phyloP scores from a whole-genome alignment of 2,797 vertebrate species.

The Sternotherus odoratus region DNA sequence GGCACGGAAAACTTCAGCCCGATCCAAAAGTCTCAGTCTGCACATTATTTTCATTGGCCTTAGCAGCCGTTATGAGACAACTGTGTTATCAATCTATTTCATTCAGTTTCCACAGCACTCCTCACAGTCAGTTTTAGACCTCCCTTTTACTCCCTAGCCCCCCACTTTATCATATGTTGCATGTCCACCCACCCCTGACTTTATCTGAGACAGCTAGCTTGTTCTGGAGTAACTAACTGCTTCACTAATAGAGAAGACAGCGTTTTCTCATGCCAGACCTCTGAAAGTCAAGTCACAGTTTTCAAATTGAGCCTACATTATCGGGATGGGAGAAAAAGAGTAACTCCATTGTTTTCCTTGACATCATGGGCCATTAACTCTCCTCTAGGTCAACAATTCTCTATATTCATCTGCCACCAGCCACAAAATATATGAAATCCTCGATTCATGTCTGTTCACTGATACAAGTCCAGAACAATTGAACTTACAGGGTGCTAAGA shows the following conservation, averaged over 20 bases:
- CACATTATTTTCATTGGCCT: neutral
- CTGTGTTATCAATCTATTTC: neutral
- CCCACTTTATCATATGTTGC: neutral
- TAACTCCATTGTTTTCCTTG: neutral
- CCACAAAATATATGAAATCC: neutral
- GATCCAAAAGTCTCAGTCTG: neutral
- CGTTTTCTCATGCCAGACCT: neutral
- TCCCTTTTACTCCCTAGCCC: neutral
- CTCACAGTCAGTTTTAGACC: neutral
- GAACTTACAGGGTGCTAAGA: neutral
- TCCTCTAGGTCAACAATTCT: neutral
- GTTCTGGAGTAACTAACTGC: neutral
- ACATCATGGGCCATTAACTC: neutral
- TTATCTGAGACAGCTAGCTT: slow-evolving; percentile 10
- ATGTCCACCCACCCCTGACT: neutral
- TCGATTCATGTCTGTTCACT: neutral
- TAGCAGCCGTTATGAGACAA: neutral
- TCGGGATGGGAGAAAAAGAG: neutral
- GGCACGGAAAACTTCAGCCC: neutral
- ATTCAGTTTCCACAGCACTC: neutral
- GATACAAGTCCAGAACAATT: neutral
- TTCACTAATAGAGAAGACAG: neutral
- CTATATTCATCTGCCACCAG: neutral
- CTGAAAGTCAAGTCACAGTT: neutral
- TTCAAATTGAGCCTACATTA: neutral